Conservation (phyloP, 2,797 vertebrate genomes). For the Sebastes vulpes region DNA sequence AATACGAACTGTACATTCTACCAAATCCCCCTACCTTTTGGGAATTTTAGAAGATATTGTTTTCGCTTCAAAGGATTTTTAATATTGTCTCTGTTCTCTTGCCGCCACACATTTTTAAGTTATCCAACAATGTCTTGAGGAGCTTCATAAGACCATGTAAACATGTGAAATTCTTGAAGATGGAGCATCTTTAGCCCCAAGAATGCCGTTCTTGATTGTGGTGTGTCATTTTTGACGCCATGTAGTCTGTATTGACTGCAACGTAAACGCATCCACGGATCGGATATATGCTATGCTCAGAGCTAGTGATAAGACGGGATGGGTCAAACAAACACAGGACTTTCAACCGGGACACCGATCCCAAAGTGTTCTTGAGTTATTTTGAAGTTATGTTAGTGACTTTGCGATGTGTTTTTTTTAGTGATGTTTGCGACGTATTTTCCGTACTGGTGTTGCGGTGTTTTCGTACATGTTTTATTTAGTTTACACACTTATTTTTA, state of each 20-base stretch:
- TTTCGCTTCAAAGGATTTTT: conserved; percentile 25
- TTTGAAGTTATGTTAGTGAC: not conserved
- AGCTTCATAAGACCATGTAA: not conserved
- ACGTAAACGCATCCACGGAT: not conserved
- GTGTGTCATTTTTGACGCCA: not conserved
- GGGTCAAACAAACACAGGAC: too few species aligned
- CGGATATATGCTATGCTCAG: too few species aligned
- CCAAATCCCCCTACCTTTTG: not conserved
- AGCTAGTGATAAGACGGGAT: not conserved
- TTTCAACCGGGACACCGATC: too few species aligned
- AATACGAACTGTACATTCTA: conserved; percentile 44
- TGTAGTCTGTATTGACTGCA: not conserved
- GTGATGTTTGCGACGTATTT: too few species aligned
- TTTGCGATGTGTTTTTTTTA: too few species aligned
- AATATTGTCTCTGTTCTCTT: not conserved
- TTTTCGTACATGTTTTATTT: too few species aligned
- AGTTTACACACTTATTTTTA: too few species aligned
- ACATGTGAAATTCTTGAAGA: not conserved
- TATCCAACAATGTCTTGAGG: conserved; percentile 1
- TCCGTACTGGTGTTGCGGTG: too few species aligned
- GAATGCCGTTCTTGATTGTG: not conserved
- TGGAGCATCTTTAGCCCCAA: too few species aligned
- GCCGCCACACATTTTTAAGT: not conserved
- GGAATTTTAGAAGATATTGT: conserved; percentile 23
- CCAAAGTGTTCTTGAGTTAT: not conserved